Evolutionary conservation across 2,888 invertebrate species (phyloP), one percentile per base, ranked within the genome.

Genomic region (Onthophagus sagittarius): DNA sequence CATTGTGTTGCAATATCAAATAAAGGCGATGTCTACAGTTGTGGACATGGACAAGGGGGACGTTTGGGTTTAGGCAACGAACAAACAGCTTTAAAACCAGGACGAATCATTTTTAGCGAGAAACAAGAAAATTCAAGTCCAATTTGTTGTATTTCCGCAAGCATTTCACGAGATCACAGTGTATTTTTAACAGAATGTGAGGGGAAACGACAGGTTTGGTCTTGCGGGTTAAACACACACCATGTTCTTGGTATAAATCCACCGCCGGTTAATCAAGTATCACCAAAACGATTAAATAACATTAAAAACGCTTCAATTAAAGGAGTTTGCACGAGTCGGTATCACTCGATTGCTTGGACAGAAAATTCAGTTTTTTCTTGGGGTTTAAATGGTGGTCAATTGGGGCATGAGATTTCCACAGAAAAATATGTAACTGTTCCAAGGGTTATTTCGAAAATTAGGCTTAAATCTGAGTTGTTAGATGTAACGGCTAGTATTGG

Each of bases 371-470:
- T 95, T 0, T 94, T 90, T 83, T 92, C 93, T 0, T 96, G 94
- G 92, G 96, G 96, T 0, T 86, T 90, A 2, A 94, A 96, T 86
- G 88, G 90, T 71, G 96, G 96, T 0, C 96, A 96, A 81, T 85
- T 96, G 79, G 95, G 94, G 0, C 92, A 92, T 77, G 86, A 86
- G 76, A 87, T 85, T 82, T 77, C 77, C 62, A 84, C 85, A 13
- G 87, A 88, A 11, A 82, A 82, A 72, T 82, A 82, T 72, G 76
- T 90, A 0, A 75, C 85, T 0, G 77, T 82, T 0, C 90, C 90
- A 0, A 89, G 87, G 81, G 79, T 84, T 78, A 88, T 89, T 11
- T 84, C 76, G 14, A 74, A 73, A 67, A 39, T 75, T 76, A 75
- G 76, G 67, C 81, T 84, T 15, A 79, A 78, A 71, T 77, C 88